Percentiles rank a stretch among this genome's conserved stretches.
These are phyloP conservation scores for Diabrotica undecimpunctata DNA, from an alignment of 1,140 invertebrate genomes.

Conservation along the genomic window DNA sequence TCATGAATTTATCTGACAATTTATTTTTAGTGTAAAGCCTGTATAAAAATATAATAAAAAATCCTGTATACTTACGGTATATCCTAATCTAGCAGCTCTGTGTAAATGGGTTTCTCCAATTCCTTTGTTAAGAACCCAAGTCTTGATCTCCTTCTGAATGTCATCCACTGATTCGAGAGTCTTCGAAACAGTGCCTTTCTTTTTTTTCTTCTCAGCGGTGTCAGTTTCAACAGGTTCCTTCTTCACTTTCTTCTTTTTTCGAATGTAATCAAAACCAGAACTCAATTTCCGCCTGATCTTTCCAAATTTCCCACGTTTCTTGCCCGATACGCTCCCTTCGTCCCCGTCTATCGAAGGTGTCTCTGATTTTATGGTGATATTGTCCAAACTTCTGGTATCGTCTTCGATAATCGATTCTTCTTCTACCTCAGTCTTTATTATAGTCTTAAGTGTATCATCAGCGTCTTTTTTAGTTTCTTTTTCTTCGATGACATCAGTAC, in stretches of 20 bases:
- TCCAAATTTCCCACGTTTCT: constrained; percentile 52
- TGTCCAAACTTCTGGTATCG: constrained; percentile 24
- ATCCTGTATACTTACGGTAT: constrained; percentile 62
- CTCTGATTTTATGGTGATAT: constrained; percentile 39
- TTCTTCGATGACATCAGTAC: too few relatives aligned
- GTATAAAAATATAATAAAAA: too few relatives aligned
- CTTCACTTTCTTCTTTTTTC: constrained; percentile 74
- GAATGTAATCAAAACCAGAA: constrained; percentile 82
- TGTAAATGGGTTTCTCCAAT: constrained; percentile 89
- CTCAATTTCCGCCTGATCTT: constrained; percentile 60
- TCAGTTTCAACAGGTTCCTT: constrained; percentile 51
- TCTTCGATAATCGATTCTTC: constrained; percentile 39
- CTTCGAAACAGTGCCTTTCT: constrained; percentile 44
- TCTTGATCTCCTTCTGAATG: constrained; percentile 80
- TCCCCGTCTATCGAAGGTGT: constrained; percentile 41
- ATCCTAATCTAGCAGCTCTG: constrained; percentile 81
- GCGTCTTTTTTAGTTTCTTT: constrained; percentile 18
- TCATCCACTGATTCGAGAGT: constrained; percentile 68
- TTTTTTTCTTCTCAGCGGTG: constrained; percentile 34
- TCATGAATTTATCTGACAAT: too few relatives aligned
- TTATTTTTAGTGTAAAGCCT: too few relatives aligned
- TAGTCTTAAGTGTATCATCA: constrained; percentile 22
- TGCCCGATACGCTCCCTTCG: constrained; percentile 41
- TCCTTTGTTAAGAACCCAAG: constrained; percentile 89
- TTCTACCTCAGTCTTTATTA: constrained; percentile 32